Percentiles rank a stretch among this genome's conserved stretches.
These are phyloP conservation scores for Hephaestus fuliginosus DNA, from an alignment of 2,797 vertebrate species.

Conservation along the genomic window DNA sequence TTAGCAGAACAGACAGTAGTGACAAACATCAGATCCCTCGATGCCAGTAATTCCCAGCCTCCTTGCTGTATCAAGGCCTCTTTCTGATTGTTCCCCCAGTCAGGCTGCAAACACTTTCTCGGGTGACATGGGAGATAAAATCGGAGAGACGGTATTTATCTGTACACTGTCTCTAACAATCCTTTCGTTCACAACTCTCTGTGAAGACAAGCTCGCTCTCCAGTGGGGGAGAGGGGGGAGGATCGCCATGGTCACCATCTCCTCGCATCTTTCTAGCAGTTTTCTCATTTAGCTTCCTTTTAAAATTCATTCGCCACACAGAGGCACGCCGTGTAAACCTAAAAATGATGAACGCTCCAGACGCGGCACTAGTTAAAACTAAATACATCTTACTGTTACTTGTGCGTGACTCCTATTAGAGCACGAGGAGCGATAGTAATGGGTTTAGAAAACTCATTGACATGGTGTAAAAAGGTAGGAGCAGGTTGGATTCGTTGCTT, in stretches of 20 bases:
- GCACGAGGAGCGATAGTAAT: conserved; percentile 55
- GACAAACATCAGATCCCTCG: conserved; percentile 55
- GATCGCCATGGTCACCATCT: conserved; percentile 54
- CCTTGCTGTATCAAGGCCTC: conserved; percentile 38
- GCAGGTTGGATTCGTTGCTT: conserved; percentile 46
- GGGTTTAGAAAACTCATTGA: conserved; percentile 68
- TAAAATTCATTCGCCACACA: conserved; percentile 31
- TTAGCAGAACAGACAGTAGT: conserved; percentile 41
- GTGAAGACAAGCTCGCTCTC: conserved; percentile 34
- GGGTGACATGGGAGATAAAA: conserved; percentile 62
- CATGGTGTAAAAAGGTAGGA: conserved; percentile 45
- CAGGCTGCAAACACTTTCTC: conserved; percentile 63
- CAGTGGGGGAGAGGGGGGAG: background rate
- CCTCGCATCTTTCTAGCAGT: conserved; percentile 18
- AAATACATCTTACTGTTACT: conserved; percentile 39
- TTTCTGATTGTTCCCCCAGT: conserved; percentile 52
- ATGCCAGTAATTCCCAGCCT: conserved; percentile 50
- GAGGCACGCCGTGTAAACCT: background rate
- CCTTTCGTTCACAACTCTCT: conserved; percentile 63
- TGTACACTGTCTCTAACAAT: conserved; percentile 44
- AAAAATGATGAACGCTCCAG: conserved; percentile 14
- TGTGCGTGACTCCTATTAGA: conserved; percentile 53
- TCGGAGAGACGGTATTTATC: conserved; percentile 54
- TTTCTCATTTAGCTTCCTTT: conserved; percentile 10
- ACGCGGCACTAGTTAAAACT: conserved; percentile 36